These are phyloP conservation scores for Parauchenoglanis ngamensis DNA, from an alignment of 2,797 vertebrate species.

Conservation along the genomic window DNA sequence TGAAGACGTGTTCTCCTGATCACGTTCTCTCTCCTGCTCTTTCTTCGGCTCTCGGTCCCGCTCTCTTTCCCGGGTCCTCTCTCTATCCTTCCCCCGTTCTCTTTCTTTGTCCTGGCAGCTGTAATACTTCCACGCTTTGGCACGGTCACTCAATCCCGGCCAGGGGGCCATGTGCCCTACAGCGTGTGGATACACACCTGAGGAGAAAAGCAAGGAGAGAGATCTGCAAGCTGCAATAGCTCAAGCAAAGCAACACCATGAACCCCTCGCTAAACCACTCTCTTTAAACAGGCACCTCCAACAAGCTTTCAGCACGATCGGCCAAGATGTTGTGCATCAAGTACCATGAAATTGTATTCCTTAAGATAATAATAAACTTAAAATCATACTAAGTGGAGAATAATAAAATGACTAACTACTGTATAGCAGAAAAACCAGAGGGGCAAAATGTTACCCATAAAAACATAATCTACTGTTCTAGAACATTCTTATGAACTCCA, in stretches of 20 bases:
- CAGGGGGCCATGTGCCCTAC: conserved; percentile 39
- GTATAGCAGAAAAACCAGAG: too few species aligned
- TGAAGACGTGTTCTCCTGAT: conserved; percentile 47
- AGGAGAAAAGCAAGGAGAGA: background rate
- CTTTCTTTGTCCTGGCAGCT: conserved; percentile 50
- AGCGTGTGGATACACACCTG: conserved; percentile 60
- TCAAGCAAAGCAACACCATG: background rate
- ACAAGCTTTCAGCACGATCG: background rate
- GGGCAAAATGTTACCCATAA: background rate
- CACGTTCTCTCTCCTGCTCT: conserved; percentile 31
- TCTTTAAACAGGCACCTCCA: background rate
- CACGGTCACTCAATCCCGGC: conserved; percentile 40
- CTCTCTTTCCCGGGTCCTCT: conserved; percentile 40
- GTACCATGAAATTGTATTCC: background rate
- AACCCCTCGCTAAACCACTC: too few species aligned
- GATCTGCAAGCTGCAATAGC: background rate
- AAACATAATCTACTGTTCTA: background rate
- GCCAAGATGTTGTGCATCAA: background rate
- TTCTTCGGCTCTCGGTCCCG: conserved; percentile 45
- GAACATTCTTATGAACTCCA: background rate
- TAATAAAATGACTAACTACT: background rate
- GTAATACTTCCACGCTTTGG: conserved; percentile 59
- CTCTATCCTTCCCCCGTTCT: conserved; percentile 49
- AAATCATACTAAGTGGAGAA: background rate
- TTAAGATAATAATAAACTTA: too few species aligned